These are phyloP conservation scores for Scaeva pyrastri DNA, from an alignment of 2,888 invertebrate species.

Conservation along the genomic window DNA sequence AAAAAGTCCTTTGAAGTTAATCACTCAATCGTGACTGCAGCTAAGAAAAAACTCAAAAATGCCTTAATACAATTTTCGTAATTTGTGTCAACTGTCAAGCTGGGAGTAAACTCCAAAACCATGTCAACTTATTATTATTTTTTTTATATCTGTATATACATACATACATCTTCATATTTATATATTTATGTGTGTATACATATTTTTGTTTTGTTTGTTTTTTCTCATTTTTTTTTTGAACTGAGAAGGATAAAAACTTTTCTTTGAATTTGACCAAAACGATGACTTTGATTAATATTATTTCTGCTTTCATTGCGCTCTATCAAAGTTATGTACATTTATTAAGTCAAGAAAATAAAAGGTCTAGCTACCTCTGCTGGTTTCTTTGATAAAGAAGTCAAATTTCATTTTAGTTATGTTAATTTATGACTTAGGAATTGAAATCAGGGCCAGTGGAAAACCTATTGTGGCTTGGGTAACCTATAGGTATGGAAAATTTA, in stretches of 20 bases:
- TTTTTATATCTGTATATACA: constrained; percentile 1
- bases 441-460: not conserved
- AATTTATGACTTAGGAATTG: not conserved
- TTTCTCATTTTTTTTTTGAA: not conserved
- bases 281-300: not conserved
- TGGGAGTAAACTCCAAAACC: constrained; percentile 17
- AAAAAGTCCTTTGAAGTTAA: constrained; percentile 38
- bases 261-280: not conserved
- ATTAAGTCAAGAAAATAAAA: no score
- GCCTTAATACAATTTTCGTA: constrained; percentile 15
- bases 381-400: not conserved
- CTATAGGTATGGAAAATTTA: no score
- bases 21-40: constrained; percentile 40
- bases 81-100: constrained; percentile 44
- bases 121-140: constrained; percentile 8
- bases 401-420: not conserved
- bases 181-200: no score
- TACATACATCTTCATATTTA: no score
- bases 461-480: not conserved
- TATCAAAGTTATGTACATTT: no score
- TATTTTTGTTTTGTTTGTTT: constrained; percentile 4
- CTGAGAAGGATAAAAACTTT: not conserved
- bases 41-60: constrained; percentile 3
- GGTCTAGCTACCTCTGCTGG: no score
- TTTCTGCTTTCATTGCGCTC: not conserved